Evolutionary conservation across 2,113 vertebrate genomes (phyloP), one percentile per base, ranked within the genome.

Genomic region (Theristicus caerulescens): DNA sequence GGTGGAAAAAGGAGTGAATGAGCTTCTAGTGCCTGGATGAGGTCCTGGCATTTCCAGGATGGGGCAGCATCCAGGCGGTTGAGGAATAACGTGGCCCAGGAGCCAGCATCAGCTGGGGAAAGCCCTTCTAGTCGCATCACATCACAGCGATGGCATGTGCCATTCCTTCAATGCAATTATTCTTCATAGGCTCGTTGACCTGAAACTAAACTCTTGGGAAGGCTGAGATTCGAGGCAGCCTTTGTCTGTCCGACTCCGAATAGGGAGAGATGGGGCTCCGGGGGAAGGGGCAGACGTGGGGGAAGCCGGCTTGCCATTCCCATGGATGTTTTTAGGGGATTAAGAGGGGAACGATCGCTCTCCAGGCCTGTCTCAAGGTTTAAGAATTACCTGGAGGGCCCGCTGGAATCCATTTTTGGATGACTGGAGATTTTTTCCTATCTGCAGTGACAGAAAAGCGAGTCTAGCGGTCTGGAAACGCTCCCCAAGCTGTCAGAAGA

Each of bases 371-470:
- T 87, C 59, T 96, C 31, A 19, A 70, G 78, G 74, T 49, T 65
- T 47, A 74, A 47, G 95, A 95, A 95, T 95, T 96, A 85, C 96
- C 95, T 90, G 91, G 31, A 91, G 96, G 96, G 77, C 19, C 49
- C 1, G 2, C 66, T 93, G 74, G 80, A 79, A 55, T 77, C 64
- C 40, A 0, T 66, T 85, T 79, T 54, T 92, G 97, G 94, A 57
- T 98, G 95, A 86, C 2, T 97, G 96, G 94, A 96, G 90, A 82
- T 66, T 77, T 92, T 65, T 96, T 65, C 71, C 83, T 17, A 93
- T 97, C 72, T 1, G 24, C 86, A 62, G 54, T 77, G 97, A 96
- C 96, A 96, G 93, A 64, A 64, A 80, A 54, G 70, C 0, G 7
- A 89, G 82, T 51, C 59, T 82, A 73, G 93, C 4, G 4, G 93